These are phyloP conservation scores for Crossocerus cetratus DNA, from an alignment of 2,888 invertebrate genomes.

Conservation along the genomic window DNA sequence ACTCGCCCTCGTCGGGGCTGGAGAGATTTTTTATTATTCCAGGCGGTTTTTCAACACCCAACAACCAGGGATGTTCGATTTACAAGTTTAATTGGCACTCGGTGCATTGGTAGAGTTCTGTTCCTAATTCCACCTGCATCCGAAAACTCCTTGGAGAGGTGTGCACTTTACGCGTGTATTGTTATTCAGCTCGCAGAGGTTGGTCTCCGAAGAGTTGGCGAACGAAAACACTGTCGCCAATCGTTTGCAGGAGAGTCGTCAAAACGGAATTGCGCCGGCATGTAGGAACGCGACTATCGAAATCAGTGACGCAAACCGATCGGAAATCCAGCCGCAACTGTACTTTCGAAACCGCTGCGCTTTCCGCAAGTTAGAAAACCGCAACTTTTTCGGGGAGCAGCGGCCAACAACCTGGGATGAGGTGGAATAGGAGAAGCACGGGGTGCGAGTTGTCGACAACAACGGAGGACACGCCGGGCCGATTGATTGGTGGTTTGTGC, in stretches of 20 bases:
- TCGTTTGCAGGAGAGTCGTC: not conserved
- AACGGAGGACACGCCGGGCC: constrained; percentile 1
- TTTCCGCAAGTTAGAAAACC: constrained; percentile 42
- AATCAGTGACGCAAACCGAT: constrained; percentile 30
- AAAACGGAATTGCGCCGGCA: not conserved
- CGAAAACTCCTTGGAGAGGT: no score
- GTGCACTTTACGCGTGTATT: no score
- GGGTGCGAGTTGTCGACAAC: not conserved
- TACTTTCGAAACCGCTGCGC: constrained; percentile 20
- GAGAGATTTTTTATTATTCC: no score
- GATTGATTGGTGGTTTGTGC: constrained; percentile 35
- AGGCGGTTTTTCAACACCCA: no score
- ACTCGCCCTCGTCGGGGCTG: no score
- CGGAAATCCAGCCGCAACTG: constrained; percentile 14
- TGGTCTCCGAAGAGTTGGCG: no score
- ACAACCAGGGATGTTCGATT: no score
- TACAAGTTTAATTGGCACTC: no score
- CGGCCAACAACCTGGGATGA: not conserved
- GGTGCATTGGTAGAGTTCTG: no score
- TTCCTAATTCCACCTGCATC: no score
- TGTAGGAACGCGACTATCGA: constrained; percentile 15
- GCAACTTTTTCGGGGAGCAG: constrained; percentile 15
- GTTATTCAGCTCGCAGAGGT: no score
- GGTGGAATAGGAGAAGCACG: constrained; percentile 1
- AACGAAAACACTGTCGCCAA: not conserved